These are phyloP conservation scores for Monoplex corrugatus DNA, from an alignment of 2,888 invertebrate genomes.

Conservation along the genomic window DNA sequence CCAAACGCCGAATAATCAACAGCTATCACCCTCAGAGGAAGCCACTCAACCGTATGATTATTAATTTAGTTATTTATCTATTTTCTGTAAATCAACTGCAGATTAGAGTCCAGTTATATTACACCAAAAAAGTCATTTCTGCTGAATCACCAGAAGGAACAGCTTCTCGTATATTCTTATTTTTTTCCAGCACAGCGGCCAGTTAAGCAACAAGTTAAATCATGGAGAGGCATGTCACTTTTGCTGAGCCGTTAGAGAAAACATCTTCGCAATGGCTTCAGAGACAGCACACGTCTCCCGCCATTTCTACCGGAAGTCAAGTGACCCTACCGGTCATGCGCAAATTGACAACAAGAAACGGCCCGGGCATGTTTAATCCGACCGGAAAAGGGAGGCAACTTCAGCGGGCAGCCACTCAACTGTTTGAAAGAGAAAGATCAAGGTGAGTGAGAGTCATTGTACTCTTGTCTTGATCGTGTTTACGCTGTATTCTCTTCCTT, in stretches of 20 bases:
- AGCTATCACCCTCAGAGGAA: too few species aligned
- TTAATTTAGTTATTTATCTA: too few species aligned
- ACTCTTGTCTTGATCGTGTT: neutral
- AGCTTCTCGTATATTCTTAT: too few species aligned
- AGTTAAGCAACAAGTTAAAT: too few species aligned
- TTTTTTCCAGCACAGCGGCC: too few species aligned
- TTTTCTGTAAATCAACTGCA: too few species aligned
- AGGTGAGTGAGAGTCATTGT: neutral
- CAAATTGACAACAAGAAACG: neutral
- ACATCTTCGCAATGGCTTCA: neutral
- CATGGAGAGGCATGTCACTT: conserved; percentile 22
- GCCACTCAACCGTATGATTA: too few species aligned
- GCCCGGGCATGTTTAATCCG: neutral
- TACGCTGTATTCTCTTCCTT: neutral
- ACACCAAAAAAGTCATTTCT: too few species aligned
- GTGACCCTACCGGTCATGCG: neutral
- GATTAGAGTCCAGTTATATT: too few species aligned
- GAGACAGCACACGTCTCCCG: neutral
- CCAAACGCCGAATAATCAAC: too few species aligned
- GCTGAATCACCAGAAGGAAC: too few species aligned
- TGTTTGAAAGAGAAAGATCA: conserved; percentile 45
- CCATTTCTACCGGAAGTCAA: conserved; percentile 22
- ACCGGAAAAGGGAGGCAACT: neutral
- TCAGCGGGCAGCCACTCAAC: conserved; percentile 19
- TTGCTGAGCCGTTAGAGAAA: neutral